Evolutionary conservation across 2,113 vertebrate species (phyloP).

Genomic region (Clarias magur): DNA sequence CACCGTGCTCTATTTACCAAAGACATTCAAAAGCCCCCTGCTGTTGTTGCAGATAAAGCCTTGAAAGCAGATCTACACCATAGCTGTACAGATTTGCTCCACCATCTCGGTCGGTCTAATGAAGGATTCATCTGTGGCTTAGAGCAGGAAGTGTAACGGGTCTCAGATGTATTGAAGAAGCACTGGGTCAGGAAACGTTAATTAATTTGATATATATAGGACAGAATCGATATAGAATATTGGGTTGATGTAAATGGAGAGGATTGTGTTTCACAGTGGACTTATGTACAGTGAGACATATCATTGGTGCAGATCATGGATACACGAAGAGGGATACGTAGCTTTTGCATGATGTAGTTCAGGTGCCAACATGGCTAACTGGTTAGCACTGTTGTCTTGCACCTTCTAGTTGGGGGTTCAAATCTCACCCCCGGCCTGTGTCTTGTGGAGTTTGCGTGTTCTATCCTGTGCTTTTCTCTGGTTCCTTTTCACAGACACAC

Average conservation of each 20-base stretch:
- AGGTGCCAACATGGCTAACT: too few relatives aligned
- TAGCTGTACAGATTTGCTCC: constrained; percentile 21
- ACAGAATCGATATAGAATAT: neutral
- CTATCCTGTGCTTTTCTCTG: too few relatives aligned
- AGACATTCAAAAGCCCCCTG: constrained; percentile 32
- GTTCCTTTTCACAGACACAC: too few relatives aligned
- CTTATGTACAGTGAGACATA: neutral
- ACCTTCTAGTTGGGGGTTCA: too few relatives aligned
- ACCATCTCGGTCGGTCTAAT: neutral
- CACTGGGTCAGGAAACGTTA: constrained; percentile 21
- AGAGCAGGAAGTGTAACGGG: constrained; percentile 18
- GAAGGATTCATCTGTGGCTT: constrained; percentile 1
- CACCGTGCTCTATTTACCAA: constrained; percentile 35
- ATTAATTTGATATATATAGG: neutral
- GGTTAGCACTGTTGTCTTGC: too few relatives aligned
- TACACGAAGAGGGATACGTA: neutral
- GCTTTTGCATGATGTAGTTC: neutral
- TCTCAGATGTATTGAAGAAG: neutral
- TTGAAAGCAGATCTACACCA: constrained; percentile 44
- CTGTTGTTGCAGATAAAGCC: constrained; percentile 36
- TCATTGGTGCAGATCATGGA: neutral
- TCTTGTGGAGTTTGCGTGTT: too few relatives aligned
- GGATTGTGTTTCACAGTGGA: neutral
- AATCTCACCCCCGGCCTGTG: too few relatives aligned
- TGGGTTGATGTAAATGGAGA: neutral